Base-by-base conservation (phyloP, 2,888 invertebrate genomes). In the Exephanes ischioxanthus region DNA sequence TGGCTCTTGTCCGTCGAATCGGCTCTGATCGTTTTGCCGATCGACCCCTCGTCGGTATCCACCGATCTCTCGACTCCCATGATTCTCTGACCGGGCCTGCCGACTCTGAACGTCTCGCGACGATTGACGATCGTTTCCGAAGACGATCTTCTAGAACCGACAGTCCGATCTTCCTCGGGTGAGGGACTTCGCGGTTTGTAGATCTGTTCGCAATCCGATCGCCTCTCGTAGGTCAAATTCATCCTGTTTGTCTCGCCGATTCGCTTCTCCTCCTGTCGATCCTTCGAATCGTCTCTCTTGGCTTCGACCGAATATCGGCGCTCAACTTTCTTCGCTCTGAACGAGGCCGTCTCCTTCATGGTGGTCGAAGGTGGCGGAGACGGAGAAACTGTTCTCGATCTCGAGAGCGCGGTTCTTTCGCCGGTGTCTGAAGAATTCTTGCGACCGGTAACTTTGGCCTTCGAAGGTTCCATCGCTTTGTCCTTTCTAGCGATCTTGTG, bases 401-500 rank as follows among this genome's bases (percentile, higher is more conserved):
- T 63, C 6, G 77, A 77, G 41, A 1, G 9, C 41, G 22, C 22
- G 9, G 0, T 67, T 26, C 53, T 55, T 41, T 22, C 37, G 2
- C 9, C 41, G 11, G 68, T 16, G 16, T 77, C 72, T 1, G 76
- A 63, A 2, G 76, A 63, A 51, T 75, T 66, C 48, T 5, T 82
- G 45, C 41, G 58, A 26, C 26, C 51, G 37, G 30, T 53, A 19
- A 22, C 48, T 16, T 22, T 58, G 0, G 58, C 11, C 55, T 89
- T 86, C 4, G 80, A 81, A 66, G 88, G 87, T 73, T 89, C 89
- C 30, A 51, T 41, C 37, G 58, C 76, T 68, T 86, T 89, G 79
- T 91, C 90, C 37, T 90, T 81, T 68, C 90, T 87, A 0, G 86
- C 84, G 79, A 90, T 86, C 81, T 89, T 90, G n/a, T 87, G 90